Evolutionary conservation across 2,113 vertebrate genomes (phyloP).

Genomic region (Pangasianodon hypophthalmus): DNA sequence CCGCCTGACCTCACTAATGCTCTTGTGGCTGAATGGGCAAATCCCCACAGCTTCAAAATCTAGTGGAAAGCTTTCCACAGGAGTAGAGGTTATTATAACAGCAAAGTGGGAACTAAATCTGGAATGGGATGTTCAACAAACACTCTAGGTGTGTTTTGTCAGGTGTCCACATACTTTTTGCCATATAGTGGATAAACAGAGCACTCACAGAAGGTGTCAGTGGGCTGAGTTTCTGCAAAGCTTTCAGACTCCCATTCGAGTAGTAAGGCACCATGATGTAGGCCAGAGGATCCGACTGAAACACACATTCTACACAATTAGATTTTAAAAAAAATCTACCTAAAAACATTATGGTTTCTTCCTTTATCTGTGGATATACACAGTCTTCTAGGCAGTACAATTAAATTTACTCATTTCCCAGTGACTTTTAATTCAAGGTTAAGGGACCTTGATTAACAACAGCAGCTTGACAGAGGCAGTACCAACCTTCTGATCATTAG

Average conservation of each 20-base stretch:
- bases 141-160: neutral
- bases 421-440: neutral
- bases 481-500: neutral
- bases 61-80: neutral
- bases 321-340: neutral
- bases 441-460: neutral
- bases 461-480: neutral
- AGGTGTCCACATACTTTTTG: neutral
- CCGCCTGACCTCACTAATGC: neutral
- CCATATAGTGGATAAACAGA: neutral
- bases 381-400: neutral
- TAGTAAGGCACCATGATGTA: conserved; percentile 83
- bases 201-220: conserved; percentile 74
- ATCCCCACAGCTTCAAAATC: neutral
- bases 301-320: conserved; percentile 9
- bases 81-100: neutral
- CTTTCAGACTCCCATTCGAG: conserved; percentile 68
- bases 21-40: neutral
- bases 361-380: neutral
- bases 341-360: neutral
- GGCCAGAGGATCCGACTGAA: conserved; percentile 78
- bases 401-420: neutral
- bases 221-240: conserved; percentile 71
- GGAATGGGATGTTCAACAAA: neutral
- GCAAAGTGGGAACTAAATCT: neutral